Percentiles rank a stretch among this genome's conserved stretches.
phyloP scores from a whole-genome alignment of 1,140 invertebrate genomes.

The Drosophila lowei region DNA sequence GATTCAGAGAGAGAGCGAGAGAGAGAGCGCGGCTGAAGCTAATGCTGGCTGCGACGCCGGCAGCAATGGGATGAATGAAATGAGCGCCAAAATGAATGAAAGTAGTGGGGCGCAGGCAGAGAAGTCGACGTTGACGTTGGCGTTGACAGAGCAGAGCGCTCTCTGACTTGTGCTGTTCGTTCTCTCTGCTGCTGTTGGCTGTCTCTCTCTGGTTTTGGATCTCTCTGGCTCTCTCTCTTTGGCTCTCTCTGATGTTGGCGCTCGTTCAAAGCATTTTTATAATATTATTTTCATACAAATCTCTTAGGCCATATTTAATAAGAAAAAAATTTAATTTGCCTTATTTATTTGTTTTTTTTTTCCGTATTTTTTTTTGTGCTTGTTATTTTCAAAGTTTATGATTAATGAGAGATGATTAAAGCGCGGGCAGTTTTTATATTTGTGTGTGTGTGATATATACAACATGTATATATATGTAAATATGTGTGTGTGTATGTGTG shows the following conservation, averaged over 20 bases:
- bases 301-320: conserved; percentile 59
- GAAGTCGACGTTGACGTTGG: conserved; percentile 4
- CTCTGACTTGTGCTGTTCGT: not conserved
- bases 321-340: conserved; percentile 64
- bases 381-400: conserved; percentile 69
- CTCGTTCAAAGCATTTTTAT: conserved; percentile 5
- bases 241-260: not conserved
- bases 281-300: conserved; percentile 47
- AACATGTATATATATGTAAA: not conserved
- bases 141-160: conserved; percentile 3
- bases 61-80: conserved; percentile 56
- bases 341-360: conserved; percentile 47
- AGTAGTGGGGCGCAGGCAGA: conserved; percentile 49
- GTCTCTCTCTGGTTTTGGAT: conserved; percentile 25
- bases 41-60: conserved; percentile 21
- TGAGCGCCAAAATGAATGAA: conserved; percentile 74
- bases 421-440: conserved; percentile 2
- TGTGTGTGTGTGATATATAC: conserved; percentile 11
- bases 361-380: conserved; percentile 15
- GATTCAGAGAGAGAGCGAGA: conserved; percentile 32
- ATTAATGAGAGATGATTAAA: conserved; percentile 76
- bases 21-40: conserved; percentile 5
- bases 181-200: conserved; percentile 10
- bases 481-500: conserved; percentile 21
- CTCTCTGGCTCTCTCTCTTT: not conserved